Percentiles rank a stretch among this genome's conserved stretches.
Evolutionary conservation across 2,113 vertebrate species (phyloP).

Genomic region (Cololabis saira): DNA sequence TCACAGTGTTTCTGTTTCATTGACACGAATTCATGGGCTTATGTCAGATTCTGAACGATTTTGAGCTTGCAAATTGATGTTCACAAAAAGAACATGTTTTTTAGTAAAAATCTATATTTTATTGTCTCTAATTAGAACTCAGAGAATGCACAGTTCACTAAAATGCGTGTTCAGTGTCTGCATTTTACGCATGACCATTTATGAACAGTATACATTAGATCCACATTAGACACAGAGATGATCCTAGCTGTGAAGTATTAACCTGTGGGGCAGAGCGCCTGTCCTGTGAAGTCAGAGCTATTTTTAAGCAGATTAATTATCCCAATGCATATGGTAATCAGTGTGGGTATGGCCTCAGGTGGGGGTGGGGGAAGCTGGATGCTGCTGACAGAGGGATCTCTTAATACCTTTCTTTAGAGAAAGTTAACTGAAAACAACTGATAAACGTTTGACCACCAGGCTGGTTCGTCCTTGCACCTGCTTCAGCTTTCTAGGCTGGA

Average conservation of each 20-base stretch:
- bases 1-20: too few species aligned
- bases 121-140: too few species aligned
- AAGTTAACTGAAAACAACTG: conserved; percentile 1
- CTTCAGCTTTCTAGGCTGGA: conserved; percentile 11
- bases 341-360: conserved; percentile 34
- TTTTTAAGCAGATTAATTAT: conserved; percentile 76
- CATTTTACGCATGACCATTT: not conserved
- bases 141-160: not conserved
- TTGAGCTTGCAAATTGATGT: too few species aligned
- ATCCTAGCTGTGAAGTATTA: conserved; percentile 46
- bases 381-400: not conserved
- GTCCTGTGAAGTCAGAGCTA: conserved; percentile 57
- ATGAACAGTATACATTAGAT: not conserved
- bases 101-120: too few species aligned
- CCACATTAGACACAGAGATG: not conserved
- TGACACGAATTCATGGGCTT: too few species aligned
- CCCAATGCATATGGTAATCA: conserved; percentile 74
- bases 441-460: conserved; percentile 10
- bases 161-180: not conserved
- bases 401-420: not conserved
- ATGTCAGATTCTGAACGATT: too few species aligned
- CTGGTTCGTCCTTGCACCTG: not conserved
- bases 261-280: conserved; percentile 51
- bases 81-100: too few species aligned
- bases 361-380: conserved; percentile 22